These are phyloP conservation scores for Narcine bancroftii DNA, from an alignment of 2,113 vertebrate species.

Conservation along the genomic window DNA sequence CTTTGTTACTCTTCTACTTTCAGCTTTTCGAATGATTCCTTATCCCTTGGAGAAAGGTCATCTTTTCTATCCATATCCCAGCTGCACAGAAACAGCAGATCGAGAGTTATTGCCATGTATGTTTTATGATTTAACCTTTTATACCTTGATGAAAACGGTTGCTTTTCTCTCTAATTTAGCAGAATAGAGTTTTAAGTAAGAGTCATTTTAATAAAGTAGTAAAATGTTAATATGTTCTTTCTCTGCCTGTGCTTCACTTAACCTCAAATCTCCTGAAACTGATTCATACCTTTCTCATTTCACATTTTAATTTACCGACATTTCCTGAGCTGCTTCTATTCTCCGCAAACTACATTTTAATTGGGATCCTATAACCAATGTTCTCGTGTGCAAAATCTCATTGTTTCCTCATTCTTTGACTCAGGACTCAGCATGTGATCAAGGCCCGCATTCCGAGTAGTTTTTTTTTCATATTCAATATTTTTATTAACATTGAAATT, in stretches of 20 bases:
- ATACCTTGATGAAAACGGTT: neutral
- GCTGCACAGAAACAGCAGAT: constrained; percentile 95
- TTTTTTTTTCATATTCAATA: too few species aligned
- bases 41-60: constrained; percentile 96
- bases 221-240: neutral
- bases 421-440: neutral
- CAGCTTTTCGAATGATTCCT: constrained; percentile 97
- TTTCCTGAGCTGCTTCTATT: neutral
- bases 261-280: neutral
- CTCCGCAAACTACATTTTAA: neutral
- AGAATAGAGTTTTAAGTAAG: neutral
- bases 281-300: neutral
- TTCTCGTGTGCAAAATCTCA: neutral
- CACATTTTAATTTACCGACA: neutral
- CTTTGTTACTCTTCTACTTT: constrained; percentile 35
- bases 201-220: neutral
- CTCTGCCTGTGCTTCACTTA: neutral
- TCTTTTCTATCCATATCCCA: constrained; percentile 95
- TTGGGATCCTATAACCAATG: neutral
- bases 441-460: neutral
- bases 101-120: constrained; percentile 92
- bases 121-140: constrained; percentile 45
- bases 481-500: too few species aligned
- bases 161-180: neutral
- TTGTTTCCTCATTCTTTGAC: neutral